A percentile compares a stretch with the other conserved stretches of the same genome.
These are phyloP conservation scores for Trichomalopsis sarcophagae DNA, from an alignment of 1,140 invertebrate species.

Conservation along the genomic window DNA sequence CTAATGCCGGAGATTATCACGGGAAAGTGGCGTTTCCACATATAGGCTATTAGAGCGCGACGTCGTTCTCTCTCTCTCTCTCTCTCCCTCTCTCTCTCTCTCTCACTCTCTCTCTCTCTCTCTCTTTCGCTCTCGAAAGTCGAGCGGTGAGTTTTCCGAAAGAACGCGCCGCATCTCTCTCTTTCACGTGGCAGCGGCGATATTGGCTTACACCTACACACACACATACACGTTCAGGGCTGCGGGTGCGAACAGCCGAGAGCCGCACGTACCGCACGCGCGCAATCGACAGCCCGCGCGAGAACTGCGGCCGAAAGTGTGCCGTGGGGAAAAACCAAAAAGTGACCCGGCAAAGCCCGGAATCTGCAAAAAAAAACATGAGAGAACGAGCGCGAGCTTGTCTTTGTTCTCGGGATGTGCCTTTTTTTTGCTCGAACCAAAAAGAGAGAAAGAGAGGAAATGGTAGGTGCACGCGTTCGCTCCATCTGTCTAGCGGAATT, in stretches of 20 bases:
- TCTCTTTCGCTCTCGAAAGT: too few species aligned
- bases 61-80: too few species aligned
- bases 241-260: not conserved
- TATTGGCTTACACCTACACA: slow-evolving; percentile 28
- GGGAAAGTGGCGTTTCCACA: too few species aligned
- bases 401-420: not conserved
- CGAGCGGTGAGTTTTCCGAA: not conserved
- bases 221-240: not conserved
- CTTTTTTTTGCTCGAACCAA: not conserved
- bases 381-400: not conserved
- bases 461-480: slow-evolving; percentile 3
- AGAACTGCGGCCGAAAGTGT: slow-evolving; percentile 29
- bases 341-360: not conserved
- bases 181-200: slow-evolving; percentile 29
- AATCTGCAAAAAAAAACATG: slow-evolving; percentile 15
- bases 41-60: too few species aligned
- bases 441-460: not conserved
- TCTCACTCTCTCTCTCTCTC: too few species aligned
- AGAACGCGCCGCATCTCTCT: slow-evolving; percentile 40
- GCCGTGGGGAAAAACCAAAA: slow-evolving; percentile 36
- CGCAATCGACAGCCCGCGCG: slow-evolving; percentile 23
- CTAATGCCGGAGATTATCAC: too few species aligned
- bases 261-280: not conserved
- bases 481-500: slow-evolving; percentile 29
- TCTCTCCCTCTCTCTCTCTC: too few species aligned